Evolutionary conservation across 2,888 invertebrate species (phyloP), one percentile per base, ranked within the genome.

Genomic region (Ditylenchus weischeri): DNA sequence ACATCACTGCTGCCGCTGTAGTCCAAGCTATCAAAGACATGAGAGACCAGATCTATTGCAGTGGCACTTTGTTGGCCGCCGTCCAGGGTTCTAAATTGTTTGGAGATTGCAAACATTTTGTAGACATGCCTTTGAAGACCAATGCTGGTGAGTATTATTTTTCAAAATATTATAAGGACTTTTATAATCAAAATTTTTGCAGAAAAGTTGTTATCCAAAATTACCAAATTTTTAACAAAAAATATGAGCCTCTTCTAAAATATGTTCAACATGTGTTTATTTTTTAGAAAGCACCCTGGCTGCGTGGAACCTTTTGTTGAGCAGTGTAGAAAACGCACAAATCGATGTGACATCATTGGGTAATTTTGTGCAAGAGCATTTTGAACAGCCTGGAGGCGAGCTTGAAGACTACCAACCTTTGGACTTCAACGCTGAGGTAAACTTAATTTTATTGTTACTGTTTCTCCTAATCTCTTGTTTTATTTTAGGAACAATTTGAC

Each of bases 21-120:
- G 54, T 54, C 29, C 11, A 21, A 11, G n/a, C 29, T 29, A 50
- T 50, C 50, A 18, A 21, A 35, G 43, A 59, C 35, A 23, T 59
- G 59, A 10, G 59, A 10, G 48, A 47, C 47, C 62, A 62, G 80
- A 90, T 92, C 75, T 92, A 90, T 85, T 92, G 91, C 84, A 87
- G 89, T 83, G 92, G 92, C 0, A 87, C 87, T 0, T 86, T 92
- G 0, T 87, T 92, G 75, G 88, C 91, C 78, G 89, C 89, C 0
- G 88, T 92, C 51, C 92, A 93, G 86, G 90, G 90, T 89, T 89
- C 90, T 0, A 87, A 87, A 50, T 86, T 92, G 50, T 91, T 88
- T 85, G 82, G 85, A 11, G 91, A 92, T 83, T 91, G 90, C 47
- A 92, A 91, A 83, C 88, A 89, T 0, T 91, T 91, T 84, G 91